Conservation (phyloP, 2,888 invertebrate species). For the Lepidochrysops patricia region DNA sequence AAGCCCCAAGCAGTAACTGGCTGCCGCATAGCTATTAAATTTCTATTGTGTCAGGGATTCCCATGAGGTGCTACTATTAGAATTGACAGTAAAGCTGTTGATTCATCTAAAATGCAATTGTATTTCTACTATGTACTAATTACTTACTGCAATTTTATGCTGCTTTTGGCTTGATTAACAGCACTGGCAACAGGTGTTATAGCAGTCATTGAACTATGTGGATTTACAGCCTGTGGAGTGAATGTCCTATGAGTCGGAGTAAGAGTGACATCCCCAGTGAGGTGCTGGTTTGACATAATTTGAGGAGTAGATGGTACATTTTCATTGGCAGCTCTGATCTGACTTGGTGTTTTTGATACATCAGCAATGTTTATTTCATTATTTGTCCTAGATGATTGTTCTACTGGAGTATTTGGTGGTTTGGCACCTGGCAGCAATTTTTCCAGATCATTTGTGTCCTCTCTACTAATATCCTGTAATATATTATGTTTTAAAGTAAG, state of each 20-base stretch:
- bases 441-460: not conserved
- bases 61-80: too few species aligned
- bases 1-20: too few species aligned
- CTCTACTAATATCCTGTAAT: not conserved
- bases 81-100: too few species aligned
- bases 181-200: conserved; percentile 69
- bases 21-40: too few species aligned
- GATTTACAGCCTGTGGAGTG: conserved; percentile 61
- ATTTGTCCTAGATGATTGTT: not conserved
- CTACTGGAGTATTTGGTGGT: not conserved
- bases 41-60: too few species aligned
- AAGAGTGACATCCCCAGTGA: conserved; percentile 48
- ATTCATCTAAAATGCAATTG: too few species aligned
- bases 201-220: conserved; percentile 70
- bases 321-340: conserved; percentile 8
- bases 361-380: not conserved
- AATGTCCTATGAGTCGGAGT: conserved; percentile 57
- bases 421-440: too few species aligned
- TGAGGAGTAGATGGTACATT: conserved; percentile 21
- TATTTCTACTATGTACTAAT: too few species aligned
- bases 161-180: conserved; percentile 73
- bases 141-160: conserved; percentile 77
- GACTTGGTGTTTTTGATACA: not conserved
- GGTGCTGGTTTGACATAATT: conserved; percentile 11
- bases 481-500: too few species aligned